phyloP scores from a whole-genome alignment of 2,113 vertebrate species.

The Carassius auratus region DNA sequence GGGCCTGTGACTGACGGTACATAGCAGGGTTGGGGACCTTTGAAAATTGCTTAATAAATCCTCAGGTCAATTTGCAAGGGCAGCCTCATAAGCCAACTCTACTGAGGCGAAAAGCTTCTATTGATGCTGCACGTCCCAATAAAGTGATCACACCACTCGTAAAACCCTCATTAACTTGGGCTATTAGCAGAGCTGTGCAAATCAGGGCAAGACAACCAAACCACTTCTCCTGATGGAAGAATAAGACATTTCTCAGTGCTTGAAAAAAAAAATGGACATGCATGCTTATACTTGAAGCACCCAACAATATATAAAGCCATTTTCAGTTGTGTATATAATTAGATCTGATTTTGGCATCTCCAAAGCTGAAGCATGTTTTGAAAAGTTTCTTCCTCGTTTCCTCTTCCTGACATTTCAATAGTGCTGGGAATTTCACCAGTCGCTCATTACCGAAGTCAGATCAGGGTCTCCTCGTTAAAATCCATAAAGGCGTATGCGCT shows the following conservation, averaged over 20 bases:
- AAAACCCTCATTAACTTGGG: constrained; percentile 69
- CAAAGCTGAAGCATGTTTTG: constrained; percentile 17
- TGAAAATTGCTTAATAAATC: constrained; percentile 71
- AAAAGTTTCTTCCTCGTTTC: constrained; percentile 55
- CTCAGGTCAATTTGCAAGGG: constrained; percentile 66
- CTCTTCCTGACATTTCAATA: constrained; percentile 51
- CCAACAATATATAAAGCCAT: constrained; percentile 11
- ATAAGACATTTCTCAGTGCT: constrained; percentile 18
- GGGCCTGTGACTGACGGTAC: constrained; percentile 57
- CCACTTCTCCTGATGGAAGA: constrained; percentile 37
- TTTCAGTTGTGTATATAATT: constrained; percentile 44
- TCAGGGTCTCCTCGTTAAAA: constrained; percentile 53
- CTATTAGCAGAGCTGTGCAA: constrained; percentile 55
- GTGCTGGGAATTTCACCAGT: constrained; percentile 41
- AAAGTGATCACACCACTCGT: constrained; percentile 69
- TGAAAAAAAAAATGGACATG: constrained; percentile 15
- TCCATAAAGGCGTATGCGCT: constrained; percentile 56
- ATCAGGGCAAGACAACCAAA: constrained; percentile 59
- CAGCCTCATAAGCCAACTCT: constrained; percentile 57
- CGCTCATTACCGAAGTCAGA: constrained; percentile 55
- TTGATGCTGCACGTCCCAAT: constrained; percentile 60
- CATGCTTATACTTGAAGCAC: constrained; percentile 31
- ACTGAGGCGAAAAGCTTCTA: constrained; percentile 50
- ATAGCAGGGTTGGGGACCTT: constrained; percentile 61
- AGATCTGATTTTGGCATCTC: constrained; percentile 35